These are phyloP conservation scores for Stenotaenia linearis DNA, from an alignment of 2,888 invertebrate genomes.

Conservation along the genomic window DNA sequence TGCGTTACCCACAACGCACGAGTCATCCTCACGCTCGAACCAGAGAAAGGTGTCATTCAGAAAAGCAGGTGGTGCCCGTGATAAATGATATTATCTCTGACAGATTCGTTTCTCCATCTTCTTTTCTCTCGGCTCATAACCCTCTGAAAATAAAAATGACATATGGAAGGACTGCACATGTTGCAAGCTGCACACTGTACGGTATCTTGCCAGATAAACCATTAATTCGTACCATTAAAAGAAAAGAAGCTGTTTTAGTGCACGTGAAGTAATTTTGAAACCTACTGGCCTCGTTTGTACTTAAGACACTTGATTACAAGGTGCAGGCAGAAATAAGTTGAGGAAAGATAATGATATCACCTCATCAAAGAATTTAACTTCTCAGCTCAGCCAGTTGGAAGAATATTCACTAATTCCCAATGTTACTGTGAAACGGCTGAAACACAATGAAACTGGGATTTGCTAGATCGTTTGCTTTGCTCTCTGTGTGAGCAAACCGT, in stretches of 20 bases:
- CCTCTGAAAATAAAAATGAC: background rate
- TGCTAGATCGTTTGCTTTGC: background rate
- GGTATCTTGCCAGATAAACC: background rate
- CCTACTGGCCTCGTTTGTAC: background rate
- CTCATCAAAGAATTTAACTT: constrained; percentile 12
- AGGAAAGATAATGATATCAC: background rate
- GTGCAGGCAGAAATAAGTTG: background rate
- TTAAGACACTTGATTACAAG: constrained; percentile 1
- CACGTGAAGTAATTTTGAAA: constrained; percentile 2
- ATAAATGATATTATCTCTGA: constrained; percentile 10
- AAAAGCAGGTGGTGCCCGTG: background rate
- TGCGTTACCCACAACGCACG: background rate
- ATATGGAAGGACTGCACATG: background rate
- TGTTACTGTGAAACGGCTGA: background rate
- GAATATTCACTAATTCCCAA: background rate
- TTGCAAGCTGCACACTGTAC: background rate
- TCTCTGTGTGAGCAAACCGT: background rate
- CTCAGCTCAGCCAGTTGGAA: background rate
- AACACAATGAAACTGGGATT: background rate
- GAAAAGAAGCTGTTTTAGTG: background rate
- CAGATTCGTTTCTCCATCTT: background rate
- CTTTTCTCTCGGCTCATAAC: background rate
- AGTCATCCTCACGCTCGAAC: background rate
- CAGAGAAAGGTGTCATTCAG: background rate
- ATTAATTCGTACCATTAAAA: background rate